A percentile compares a stretch with the other conserved stretches of the same genome.
Evolutionary conservation across 2,888 invertebrate species (phyloP).

Genomic region (Gastrophysa polygoni): DNA sequence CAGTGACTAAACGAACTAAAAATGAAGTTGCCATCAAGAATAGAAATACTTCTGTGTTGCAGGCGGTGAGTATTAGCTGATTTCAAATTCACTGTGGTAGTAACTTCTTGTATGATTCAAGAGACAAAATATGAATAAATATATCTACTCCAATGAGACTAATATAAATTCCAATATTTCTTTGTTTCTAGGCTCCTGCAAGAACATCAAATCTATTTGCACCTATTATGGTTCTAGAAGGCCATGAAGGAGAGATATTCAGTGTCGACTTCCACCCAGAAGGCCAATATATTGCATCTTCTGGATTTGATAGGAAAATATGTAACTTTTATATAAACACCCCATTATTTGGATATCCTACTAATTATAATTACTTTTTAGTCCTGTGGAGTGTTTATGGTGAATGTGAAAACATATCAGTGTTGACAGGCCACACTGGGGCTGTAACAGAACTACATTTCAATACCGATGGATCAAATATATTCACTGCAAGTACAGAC

Average conservation of each 20-base stretch:
- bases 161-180: background rate
- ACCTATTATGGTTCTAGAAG: slow-evolving; percentile 95
- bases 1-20: slow-evolving; percentile 69
- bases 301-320: slow-evolving; percentile 94
- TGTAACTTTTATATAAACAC: slow-evolving; percentile 69
- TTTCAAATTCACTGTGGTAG: background rate
- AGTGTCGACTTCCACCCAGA: slow-evolving; percentile 94
- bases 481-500: slow-evolving; percentile 94
- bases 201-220: slow-evolving; percentile 88
- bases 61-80: slow-evolving; percentile 64
- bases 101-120: too few relatives aligned
- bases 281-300: slow-evolving; percentile 91
- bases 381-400: slow-evolving; percentile 97
- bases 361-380: slow-evolving; percentile 54
- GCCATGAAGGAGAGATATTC: slow-evolving; percentile 97
- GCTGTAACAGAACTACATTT: slow-evolving; percentile 94
- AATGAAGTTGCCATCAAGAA: slow-evolving; percentile 76
- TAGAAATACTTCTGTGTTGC: slow-evolving; percentile 77
- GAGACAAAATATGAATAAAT: too few relatives aligned
- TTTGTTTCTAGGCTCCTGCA: slow-evolving; percentile 64
- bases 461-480: slow-evolving; percentile 79
- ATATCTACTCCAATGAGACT: background rate
- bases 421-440: slow-evolving; percentile 93
- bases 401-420: slow-evolving; percentile 96
- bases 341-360: background rate